These are phyloP conservation scores for Eunapius fragilis DNA, from an alignment of 37 sponge, comb jelly and placozoan species.

Conservation along the genomic window DNA sequence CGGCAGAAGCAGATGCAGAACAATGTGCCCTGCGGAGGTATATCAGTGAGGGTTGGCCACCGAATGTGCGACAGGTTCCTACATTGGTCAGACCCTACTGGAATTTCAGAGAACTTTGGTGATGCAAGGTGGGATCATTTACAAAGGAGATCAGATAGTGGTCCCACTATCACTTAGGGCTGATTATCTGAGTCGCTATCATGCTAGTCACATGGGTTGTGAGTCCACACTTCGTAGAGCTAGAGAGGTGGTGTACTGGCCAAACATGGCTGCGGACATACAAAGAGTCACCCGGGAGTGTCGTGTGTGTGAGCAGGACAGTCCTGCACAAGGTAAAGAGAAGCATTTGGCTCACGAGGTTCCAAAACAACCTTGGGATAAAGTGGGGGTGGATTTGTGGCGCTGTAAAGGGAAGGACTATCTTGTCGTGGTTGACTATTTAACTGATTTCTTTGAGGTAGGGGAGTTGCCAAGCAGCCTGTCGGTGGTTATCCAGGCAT, in stretches of 20 bases:
- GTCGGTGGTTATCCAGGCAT: conserved; percentile 9
- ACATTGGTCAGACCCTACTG: background rate
- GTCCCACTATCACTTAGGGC: background rate
- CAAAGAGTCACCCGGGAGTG: conserved; percentile 10
- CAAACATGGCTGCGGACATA: conserved; percentile 20
- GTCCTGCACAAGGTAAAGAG: conserved; percentile 29
- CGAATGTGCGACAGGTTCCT: background rate
- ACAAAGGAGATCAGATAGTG: background rate
- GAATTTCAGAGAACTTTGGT: background rate
- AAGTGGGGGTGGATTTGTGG: conserved; percentile 22
- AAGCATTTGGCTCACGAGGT: conserved; percentile 12
- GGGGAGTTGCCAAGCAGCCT: conserved; percentile 8
- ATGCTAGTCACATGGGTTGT: background rate
- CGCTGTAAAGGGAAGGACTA: conserved; percentile 19
- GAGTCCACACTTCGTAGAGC: conserved; percentile 1
- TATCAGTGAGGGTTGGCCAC: background rate
- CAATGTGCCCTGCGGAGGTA: background rate
- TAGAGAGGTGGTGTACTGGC: conserved; percentile 19
- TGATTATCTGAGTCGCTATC: background rate
- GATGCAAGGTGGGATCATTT: background rate
- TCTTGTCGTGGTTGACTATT: conserved; percentile 40
- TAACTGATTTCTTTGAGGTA: conserved; percentile 11
- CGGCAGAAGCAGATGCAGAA: background rate
- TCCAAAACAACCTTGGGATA: conserved; percentile 39
- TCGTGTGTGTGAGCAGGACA: conserved; percentile 4